phyloP scores from a whole-genome alignment of 2,797 vertebrate species.

The Yasuhikotakia modesta region DNA sequence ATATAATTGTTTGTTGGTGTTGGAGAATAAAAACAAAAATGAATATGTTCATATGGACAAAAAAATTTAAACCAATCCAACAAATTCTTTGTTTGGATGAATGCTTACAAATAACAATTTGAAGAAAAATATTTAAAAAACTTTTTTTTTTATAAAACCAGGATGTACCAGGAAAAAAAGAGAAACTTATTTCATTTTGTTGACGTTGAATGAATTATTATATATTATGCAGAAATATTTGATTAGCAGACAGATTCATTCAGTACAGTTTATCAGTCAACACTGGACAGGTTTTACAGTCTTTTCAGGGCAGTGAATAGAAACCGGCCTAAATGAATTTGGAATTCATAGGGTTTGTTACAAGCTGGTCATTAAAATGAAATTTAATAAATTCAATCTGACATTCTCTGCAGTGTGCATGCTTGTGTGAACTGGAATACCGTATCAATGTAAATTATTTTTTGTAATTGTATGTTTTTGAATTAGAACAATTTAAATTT shows the following conservation, averaged over 20 bases:
- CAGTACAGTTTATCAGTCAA: conserved; percentile 71
- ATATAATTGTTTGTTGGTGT: no score
- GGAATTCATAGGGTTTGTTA: conserved; percentile 72
- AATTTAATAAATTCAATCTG: conserved; percentile 66
- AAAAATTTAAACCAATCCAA: no score
- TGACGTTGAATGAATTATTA: conserved; percentile 8
- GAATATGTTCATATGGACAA: no score
- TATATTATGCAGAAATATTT: conserved; percentile 69
- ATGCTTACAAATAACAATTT: no score
- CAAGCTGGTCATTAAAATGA: conserved; percentile 67
- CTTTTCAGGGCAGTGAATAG: conserved; percentile 68
- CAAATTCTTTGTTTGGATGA: no score
- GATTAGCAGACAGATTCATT: conserved; percentile 65
- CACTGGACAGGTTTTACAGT: conserved; percentile 70
- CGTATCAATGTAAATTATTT: conserved; percentile 33
- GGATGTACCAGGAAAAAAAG: no score
- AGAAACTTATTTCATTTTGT: background rate
- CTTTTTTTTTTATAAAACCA: no score
- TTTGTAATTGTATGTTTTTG: background rate
- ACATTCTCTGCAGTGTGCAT: conserved; percentile 49
- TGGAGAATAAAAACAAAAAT: background rate
- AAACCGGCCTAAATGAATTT: conserved; percentile 72
- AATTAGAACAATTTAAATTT: background rate
- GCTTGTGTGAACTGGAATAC: conserved; percentile 54
- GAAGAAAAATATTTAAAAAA: no score